Conservation (phyloP, 2,113 vertebrate genomes). For the Amia ocellicauda region DNA sequence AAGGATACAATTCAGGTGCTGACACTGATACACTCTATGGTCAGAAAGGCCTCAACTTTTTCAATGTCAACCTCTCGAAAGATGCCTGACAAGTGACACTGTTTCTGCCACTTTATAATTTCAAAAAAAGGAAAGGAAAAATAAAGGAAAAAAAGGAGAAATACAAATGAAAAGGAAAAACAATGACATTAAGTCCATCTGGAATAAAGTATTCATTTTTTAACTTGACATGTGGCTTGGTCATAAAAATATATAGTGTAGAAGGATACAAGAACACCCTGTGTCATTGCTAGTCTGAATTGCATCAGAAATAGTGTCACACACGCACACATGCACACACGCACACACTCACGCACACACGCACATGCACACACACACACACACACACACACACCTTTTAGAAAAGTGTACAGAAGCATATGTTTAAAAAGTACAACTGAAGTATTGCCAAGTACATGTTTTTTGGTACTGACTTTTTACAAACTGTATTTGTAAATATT, state of each 20-base stretch:
- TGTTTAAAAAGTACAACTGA: background rate
- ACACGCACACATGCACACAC: slow-evolving; percentile 24
- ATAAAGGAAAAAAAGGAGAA: slow-evolving; percentile 4
- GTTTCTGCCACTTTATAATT: slow-evolving; percentile 60
- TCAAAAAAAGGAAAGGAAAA: slow-evolving; percentile 37
- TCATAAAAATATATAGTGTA: slow-evolving; percentile 47
- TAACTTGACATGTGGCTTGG: slow-evolving; percentile 9
- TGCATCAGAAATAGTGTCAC: slow-evolving; percentile 37
- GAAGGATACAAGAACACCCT: slow-evolving; percentile 53
- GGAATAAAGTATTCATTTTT: slow-evolving; percentile 41
- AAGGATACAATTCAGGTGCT: slow-evolving; percentile 89
- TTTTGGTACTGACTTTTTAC: background rate
- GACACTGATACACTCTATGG: slow-evolving; percentile 80
- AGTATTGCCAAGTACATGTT: background rate
- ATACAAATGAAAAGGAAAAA: slow-evolving; percentile 18
- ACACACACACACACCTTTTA: slow-evolving; percentile 25
- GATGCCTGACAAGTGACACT: slow-evolving; percentile 70
- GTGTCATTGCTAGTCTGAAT: slow-evolving; percentile 35
- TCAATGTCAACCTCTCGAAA: slow-evolving; percentile 78
- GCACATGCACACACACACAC: slow-evolving; percentile 15
- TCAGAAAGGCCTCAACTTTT: slow-evolving; percentile 70
- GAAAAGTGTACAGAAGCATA: slow-evolving; percentile 22
- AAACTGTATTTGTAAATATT: background rate
- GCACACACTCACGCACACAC: slow-evolving; percentile 5
- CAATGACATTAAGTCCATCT: slow-evolving; percentile 43